These are phyloP conservation scores for Drosophila pseudoobscura DNA, from an alignment of 1,140 invertebrate genomes.

Conservation along the genomic window DNA sequence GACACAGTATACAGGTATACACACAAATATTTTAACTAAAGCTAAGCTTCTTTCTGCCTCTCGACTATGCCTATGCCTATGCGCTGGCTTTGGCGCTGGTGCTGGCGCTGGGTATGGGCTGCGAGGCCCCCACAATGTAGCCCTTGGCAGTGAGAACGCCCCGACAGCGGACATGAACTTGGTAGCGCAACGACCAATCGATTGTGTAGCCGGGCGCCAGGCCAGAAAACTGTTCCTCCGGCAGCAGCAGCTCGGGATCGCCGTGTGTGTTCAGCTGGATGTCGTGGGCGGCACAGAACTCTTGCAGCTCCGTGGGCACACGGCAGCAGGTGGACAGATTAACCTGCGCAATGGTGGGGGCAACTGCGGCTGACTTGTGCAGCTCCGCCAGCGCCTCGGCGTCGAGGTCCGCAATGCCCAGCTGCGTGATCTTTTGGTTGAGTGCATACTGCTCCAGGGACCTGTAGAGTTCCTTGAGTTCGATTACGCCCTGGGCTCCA, in stretches of 20 bases:
- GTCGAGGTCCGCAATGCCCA: slow-evolving; percentile 96
- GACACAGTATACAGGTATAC: slow-evolving; percentile 43
- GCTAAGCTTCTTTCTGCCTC: slow-evolving; percentile 41
- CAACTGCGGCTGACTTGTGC: slow-evolving; percentile 91
- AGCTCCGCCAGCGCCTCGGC: slow-evolving; percentile 90
- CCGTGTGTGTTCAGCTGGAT: slow-evolving; percentile 97
- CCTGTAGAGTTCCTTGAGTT: slow-evolving; percentile 86
- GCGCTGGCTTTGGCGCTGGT: slow-evolving; percentile 5
- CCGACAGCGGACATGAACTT: slow-evolving; percentile 94
- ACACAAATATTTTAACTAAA: slow-evolving; percentile 59
- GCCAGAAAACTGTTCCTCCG: slow-evolving; percentile 57
- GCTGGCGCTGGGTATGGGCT: slow-evolving; percentile 2
- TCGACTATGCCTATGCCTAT: slow-evolving; percentile 36
- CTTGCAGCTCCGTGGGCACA: slow-evolving; percentile 94
- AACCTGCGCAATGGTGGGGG: slow-evolving; percentile 96
- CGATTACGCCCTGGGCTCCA: slow-evolving; percentile 79
- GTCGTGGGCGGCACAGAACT: slow-evolving; percentile 94
- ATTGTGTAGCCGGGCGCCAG: slow-evolving; percentile 68
- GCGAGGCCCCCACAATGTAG: slow-evolving; percentile 85
- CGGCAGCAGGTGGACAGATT: slow-evolving; percentile 98
- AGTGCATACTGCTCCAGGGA: slow-evolving; percentile 64
- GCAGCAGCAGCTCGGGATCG: slow-evolving; percentile 91
- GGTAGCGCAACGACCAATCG: slow-evolving; percentile 91
- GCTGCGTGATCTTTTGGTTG: slow-evolving; percentile 85
- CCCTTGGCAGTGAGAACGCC: slow-evolving; percentile 95